Base-by-base conservation (phyloP, 1,140 invertebrate genomes). In the Drosophila pectinifera region DNA sequence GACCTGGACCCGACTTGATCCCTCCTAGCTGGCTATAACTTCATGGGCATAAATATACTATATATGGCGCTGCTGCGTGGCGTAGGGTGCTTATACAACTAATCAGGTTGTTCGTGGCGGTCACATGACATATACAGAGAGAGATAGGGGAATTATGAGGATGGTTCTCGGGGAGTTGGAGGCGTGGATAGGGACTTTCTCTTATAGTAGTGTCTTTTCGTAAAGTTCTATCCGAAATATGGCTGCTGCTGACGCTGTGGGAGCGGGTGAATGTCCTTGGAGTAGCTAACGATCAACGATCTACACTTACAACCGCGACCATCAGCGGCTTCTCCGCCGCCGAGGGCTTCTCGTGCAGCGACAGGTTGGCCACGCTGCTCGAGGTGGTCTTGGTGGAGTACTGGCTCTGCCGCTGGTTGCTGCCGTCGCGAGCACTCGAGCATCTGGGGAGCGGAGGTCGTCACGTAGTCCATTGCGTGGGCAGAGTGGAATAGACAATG, bases 301-400 rank as follows among this genome's bases (percentile, higher is more conserved):
- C n/a, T n/a, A n/a, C n/a, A n/a, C n/a, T n/a, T n/a, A n/a, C n/a
- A n/a, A n/a, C n/a, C 20, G 24, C n/a, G 55, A 46, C 77, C 68
- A 91, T 74, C 24, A 91, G 67, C 0, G 90, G 90, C 54, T 88
- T 91, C 34, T 91, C 90, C 26, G 42, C 68, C 7, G 80, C 67
- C 28, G 31, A 36, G 38, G 38, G 58, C 55, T 86, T 82, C 67
- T 86, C 90, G 24, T 90, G 84, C 55, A 91, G 46, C 39, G 90
- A 80, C n/a, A 91, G 63, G 64, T 90, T 91, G 28, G 83, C 90
- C 39, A 91, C 83, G 53, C 90, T 91, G 73, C 90, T 91, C 18
- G 90, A 88, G 14, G 86, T 91, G 24, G 90, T 91, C 65, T 91
- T 91, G 6, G 90, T 91, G 51, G 90, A 91, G 57, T 91, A 91